These are phyloP conservation scores for Sebastiscus tertius DNA, from an alignment of 2,797 vertebrate species.

Conservation along the genomic window DNA sequence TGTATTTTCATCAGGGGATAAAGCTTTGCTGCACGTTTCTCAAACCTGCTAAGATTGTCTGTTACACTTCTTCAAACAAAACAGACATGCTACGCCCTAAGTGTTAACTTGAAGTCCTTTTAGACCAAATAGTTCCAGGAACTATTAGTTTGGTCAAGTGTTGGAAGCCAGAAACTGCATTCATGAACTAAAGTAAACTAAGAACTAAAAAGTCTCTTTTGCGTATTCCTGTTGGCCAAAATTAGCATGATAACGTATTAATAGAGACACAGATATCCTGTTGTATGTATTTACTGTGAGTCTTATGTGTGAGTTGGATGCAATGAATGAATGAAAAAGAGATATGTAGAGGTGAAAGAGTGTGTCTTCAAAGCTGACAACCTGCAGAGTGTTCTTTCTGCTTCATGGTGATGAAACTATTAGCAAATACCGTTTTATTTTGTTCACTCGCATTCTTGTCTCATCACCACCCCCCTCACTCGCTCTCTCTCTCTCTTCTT, in stretches of 20 bases:
- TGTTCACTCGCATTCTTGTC: neutral
- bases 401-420: neutral
- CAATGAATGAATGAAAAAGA: neutral
- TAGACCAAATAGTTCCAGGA: neutral
- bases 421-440: neutral
- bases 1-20: slow-evolving; percentile 5
- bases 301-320: neutral
- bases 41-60: neutral
- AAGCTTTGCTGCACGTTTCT: neutral
- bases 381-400: neutral
- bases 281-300: neutral
- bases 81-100: neutral
- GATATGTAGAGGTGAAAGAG: neutral
- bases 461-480: neutral
- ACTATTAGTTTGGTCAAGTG: too few species aligned
- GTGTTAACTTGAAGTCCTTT: neutral
- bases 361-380: neutral
- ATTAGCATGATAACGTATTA: neutral
- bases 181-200: neutral
- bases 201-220: neutral
- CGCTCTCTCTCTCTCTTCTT: neutral
- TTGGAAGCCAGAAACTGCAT: neutral
- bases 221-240: neutral
- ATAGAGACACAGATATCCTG: neutral
- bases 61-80: neutral